Evolutionary conservation across 1,140 invertebrate species (phyloP).

Genomic region (Sarcophaga bullata): DNA sequence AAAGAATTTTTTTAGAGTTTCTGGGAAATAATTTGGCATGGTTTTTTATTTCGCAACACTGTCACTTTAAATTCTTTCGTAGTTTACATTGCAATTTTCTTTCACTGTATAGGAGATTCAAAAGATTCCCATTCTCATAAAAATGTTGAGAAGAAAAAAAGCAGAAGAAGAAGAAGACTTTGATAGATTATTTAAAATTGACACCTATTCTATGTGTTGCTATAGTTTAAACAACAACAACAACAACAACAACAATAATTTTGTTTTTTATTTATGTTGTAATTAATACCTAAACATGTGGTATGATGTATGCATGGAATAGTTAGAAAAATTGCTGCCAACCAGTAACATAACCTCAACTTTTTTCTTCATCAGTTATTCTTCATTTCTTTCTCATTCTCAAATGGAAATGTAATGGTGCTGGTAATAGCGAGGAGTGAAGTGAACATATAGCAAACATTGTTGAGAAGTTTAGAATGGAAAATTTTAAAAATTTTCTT

Average conservation of each 20-base stretch:
- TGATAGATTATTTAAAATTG: slow-evolving; percentile 12
- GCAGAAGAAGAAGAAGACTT: background rate
- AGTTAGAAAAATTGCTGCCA: background rate
- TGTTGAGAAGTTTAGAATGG: background rate
- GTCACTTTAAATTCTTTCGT: no score
- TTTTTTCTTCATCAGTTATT: background rate
- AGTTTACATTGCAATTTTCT: no score
- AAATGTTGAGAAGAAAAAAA: background rate
- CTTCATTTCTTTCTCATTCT: background rate
- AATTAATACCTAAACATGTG: slow-evolving; percentile 13
- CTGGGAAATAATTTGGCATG: no score
- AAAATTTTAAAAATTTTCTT: background rate
- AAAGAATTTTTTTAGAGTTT: no score
- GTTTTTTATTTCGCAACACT: no score
- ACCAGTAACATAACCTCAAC: background rate
- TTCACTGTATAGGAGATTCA: no score
- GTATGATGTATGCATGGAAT: background rate
- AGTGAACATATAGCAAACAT: background rate
- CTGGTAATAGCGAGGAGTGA: background rate
- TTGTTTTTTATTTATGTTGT: no score
- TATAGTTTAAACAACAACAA: background rate
- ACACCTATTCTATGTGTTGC: slow-evolving; percentile 6
- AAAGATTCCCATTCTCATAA: background rate
- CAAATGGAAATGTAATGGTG: background rate
- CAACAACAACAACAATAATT: no score